Percentiles rank a stretch among this genome's conserved stretches.
Conservation (phyloP, 2,888 invertebrate genomes). For the Apamea epomidion region DNA sequence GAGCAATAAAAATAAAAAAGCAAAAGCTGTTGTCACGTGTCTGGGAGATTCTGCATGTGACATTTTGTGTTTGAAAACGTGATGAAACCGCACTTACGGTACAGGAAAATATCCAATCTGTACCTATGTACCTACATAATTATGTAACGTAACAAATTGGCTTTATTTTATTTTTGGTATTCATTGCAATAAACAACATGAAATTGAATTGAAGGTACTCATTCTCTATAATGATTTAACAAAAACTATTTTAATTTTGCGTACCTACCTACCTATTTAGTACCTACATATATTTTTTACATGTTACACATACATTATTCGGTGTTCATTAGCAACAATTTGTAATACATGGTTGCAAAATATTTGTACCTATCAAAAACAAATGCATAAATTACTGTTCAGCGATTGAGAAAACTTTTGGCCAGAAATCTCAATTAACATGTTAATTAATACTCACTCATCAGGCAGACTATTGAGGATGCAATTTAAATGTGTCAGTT, state of each 20-base stretch:
- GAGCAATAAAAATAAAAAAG: background rate
- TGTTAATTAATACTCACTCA: slow-evolving; percentile 74
- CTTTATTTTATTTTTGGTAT: background rate
- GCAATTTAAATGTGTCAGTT: slow-evolving; percentile 91
- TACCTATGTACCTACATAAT: background rate
- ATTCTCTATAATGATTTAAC: background rate
- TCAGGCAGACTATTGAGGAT: slow-evolving; percentile 79
- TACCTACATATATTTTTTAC: background rate
- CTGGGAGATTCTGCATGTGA: background rate
- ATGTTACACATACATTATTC: background rate
- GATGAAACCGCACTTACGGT: too few relatives aligned
- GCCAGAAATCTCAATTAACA: slow-evolving; percentile 7
- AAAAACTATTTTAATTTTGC: background rate
- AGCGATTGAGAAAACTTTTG: background rate
- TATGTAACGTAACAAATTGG: background rate
- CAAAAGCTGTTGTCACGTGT: background rate
- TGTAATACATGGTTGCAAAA: background rate
- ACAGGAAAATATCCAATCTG: background rate
- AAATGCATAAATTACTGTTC: background rate
- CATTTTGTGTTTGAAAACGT: slow-evolving; percentile 8
- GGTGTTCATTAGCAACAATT: background rate
- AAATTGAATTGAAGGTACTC: background rate
- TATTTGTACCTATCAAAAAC: background rate
- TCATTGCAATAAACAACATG: background rate
- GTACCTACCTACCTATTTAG: background rate